Conservation (phyloP, 2,888 invertebrate genomes). For the Tenodera sinensis region DNA sequence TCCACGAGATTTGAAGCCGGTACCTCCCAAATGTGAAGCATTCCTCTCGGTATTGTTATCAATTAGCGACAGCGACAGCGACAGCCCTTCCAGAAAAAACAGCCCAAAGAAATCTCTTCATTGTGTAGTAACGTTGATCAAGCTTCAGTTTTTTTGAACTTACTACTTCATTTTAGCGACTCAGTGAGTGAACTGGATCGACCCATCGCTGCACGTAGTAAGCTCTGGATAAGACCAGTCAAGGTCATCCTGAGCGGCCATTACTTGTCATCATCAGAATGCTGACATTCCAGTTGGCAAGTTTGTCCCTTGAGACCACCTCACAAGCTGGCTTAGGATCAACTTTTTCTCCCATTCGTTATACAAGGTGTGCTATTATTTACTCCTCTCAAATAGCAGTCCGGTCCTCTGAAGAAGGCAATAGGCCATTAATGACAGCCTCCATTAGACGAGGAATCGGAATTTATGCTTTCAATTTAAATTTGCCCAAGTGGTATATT, state of each 20-base stretch:
- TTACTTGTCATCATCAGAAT: constrained; percentile 1
- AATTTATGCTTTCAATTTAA: constrained; percentile 16
- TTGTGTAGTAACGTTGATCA: too few species aligned
- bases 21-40: too few species aligned
- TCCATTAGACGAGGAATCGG: constrained; percentile 3
- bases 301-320: neutral
- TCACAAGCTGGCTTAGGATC: neutral
- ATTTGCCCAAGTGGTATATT: neutral
- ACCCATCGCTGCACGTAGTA: too few species aligned
- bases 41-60: too few species aligned
- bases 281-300: neutral
- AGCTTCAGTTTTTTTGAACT: too few species aligned
- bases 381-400: neutral
- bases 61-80: too few species aligned
- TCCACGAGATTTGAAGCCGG: too few species aligned
- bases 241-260: neutral
- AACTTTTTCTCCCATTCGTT: neutral
- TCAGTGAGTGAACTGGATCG: too few species aligned
- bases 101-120: too few species aligned
- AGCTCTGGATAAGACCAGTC: neutral
- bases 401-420: neutral
- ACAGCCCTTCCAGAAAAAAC: too few species aligned
- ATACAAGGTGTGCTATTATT: constrained; percentile 4
- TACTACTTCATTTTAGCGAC: too few species aligned
- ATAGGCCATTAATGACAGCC: constrained; percentile 3